Evolutionary conservation across 1,140 invertebrate species (phyloP).

Genomic region (Pseudomyrmex sp.): DNA sequence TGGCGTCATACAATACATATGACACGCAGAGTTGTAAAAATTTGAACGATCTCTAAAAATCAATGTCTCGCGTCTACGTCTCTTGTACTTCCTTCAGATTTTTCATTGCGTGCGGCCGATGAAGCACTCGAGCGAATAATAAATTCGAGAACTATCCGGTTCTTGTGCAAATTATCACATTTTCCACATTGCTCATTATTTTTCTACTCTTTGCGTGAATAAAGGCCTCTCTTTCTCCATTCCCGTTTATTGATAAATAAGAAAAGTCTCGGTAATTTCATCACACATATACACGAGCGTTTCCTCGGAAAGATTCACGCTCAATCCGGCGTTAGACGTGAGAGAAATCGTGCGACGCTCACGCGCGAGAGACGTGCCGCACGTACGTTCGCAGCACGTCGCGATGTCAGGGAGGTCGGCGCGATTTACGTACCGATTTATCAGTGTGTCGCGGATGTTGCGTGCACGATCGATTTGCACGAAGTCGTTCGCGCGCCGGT

Average conservation of each 20-base stretch:
- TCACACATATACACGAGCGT: too few relatives aligned
- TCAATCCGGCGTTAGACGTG: background rate
- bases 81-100: background rate
- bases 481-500: slow-evolving; percentile 4
- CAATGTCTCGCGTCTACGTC: background rate
- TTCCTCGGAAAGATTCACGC: background rate
- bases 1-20: background rate
- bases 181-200: too few relatives aligned
- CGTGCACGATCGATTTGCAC: background rate
- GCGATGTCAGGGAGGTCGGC: background rate
- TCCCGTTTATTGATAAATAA: background rate
- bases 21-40: background rate
- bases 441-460: slow-evolving; percentile 26
- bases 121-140: too few relatives aligned
- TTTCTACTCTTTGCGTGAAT: too few relatives aligned
- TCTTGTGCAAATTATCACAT: too few relatives aligned
- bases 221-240: too few relatives aligned
- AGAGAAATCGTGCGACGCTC: slow-evolving; percentile 5
- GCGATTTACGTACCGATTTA: slow-evolving; percentile 30
- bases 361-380: background rate
- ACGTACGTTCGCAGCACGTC: background rate
- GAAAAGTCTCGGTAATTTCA: background rate
- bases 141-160: too few relatives aligned
- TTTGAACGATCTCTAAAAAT: background rate
- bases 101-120: too few relatives aligned